Evolutionary conservation across 2,888 invertebrate genomes (phyloP), one percentile per base, ranked within the genome.

Genomic region (Drosophila paramelanica): DNA sequence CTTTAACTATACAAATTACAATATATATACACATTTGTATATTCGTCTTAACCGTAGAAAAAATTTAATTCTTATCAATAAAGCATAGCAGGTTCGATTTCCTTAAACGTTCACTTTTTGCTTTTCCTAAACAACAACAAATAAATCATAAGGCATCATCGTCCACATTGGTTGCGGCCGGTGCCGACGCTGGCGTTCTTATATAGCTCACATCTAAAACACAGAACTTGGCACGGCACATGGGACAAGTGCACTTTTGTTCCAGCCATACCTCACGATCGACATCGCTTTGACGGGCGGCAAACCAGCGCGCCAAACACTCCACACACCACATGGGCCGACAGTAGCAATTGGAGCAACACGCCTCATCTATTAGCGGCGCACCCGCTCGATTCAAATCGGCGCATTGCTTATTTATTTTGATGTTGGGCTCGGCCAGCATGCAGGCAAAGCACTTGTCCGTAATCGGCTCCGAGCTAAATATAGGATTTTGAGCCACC

Each of bases 361-460:
- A 93, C 31, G 90, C 84, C 31, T 90, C 93, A 20, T 92, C 91
- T 0, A 86, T 77, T 14, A 92, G 64, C 56, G 79, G 93, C 11
- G 87, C 84, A 5, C 90, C 93, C n/a, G 92, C 91, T 14, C 93
- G 93, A 52, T 93, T 93, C 5, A 91, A 77, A 56, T 92, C 92
- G 14, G 93, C 91, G 90, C 97, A 98, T 58, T 94, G 94, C 83
- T 95, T 96, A 77, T 94, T 94, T 58, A 97, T 93, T 92, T 97
- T 98, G 52, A 96, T 95, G 91, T 97, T 96, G 0, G 98, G 95
- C 23, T 92, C 92, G 14, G 93, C 94, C 88, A 96, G 95, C 96
- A 98, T 96, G 89, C 98, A 98, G 1, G 98, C 98, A 73, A 98
- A 96, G 90, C 98, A 98, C 66, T 94, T 93, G 72, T 98, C 97